phyloP scores from a whole-genome alignment of 2,797 vertebrate genomes.

The Rhinella marina region DNA sequence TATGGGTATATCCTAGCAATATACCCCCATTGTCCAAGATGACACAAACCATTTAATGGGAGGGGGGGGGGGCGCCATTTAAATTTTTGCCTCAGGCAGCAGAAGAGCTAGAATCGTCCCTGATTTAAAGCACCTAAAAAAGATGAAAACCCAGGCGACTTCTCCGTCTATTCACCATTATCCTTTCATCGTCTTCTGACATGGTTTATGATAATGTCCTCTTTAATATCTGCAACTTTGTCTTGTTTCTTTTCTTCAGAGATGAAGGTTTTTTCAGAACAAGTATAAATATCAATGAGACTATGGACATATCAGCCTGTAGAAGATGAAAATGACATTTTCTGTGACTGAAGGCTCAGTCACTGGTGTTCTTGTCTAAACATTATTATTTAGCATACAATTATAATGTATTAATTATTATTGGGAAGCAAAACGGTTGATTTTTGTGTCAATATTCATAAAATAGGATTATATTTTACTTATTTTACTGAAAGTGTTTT shows the following conservation, averaged over 20 bases:
- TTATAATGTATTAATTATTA: not conserved
- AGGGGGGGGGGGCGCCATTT: too few species aligned
- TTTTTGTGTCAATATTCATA: too few species aligned
- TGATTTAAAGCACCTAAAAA: too few species aligned
- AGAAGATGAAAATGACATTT: not conserved
- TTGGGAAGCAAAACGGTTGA: too few species aligned
- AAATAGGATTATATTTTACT: too few species aligned
- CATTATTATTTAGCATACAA: not conserved
- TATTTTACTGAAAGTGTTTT: too few species aligned
- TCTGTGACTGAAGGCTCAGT: not conserved
- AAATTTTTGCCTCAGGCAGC: too few species aligned
- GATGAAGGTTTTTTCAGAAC: not conserved
- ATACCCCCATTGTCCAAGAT: too few species aligned
- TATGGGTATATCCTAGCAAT: too few species aligned
- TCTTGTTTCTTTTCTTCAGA: not conserved
- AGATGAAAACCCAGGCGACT: too few species aligned
- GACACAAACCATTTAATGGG: too few species aligned
- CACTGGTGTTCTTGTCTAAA: not conserved
- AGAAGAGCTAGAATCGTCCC: too few species aligned
- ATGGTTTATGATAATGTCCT: not conserved
- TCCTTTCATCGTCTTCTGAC: not conserved
- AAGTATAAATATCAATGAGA: conserved; percentile 7
- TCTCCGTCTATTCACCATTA: not conserved
- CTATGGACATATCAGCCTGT: not conserved
- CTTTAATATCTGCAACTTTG: not conserved